Conservation (phyloP, 2,113 vertebrate genomes). For the Diphyllodes magnificus region DNA sequence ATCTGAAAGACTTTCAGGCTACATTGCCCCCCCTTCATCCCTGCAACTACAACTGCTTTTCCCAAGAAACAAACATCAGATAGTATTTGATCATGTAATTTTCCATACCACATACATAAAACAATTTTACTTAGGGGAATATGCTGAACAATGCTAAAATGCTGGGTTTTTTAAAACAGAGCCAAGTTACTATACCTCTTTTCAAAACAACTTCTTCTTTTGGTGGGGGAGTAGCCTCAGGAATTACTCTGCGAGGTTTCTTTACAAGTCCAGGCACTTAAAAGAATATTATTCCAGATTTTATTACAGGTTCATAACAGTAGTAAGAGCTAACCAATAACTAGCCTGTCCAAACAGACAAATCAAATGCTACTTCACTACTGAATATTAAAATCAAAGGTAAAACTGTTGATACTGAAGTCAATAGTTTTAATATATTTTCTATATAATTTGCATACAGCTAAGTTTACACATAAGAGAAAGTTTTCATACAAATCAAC, state of each 20-base stretch:
- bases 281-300: slow-evolving; percentile 72
- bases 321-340: slow-evolving; percentile 17
- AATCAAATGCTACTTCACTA: not conserved
- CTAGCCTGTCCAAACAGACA: not conserved
- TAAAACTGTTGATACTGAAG: not conserved
- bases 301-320: slow-evolving; percentile 29
- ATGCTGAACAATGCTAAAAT: not conserved
- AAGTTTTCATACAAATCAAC: not conserved
- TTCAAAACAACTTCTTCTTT: slow-evolving; percentile 81
- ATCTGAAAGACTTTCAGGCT: not conserved
- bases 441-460: not conserved
- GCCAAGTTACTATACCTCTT: slow-evolving; percentile 71
- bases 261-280: slow-evolving; percentile 76
- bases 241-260: slow-evolving; percentile 77
- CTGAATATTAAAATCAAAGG: not conserved
- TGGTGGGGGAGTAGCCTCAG: slow-evolving; percentile 73
- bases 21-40: not conserved
- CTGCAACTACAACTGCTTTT: not conserved
- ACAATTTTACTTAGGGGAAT: not conserved
- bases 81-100: not conserved
- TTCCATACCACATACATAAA: not conserved
- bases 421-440: not conserved
- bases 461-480: not conserved
- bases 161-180: not conserved
- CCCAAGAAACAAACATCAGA: not conserved